Evolutionary conservation across 2,888 invertebrate species (phyloP).

Genomic region (Drosophila fungiperda): DNA sequence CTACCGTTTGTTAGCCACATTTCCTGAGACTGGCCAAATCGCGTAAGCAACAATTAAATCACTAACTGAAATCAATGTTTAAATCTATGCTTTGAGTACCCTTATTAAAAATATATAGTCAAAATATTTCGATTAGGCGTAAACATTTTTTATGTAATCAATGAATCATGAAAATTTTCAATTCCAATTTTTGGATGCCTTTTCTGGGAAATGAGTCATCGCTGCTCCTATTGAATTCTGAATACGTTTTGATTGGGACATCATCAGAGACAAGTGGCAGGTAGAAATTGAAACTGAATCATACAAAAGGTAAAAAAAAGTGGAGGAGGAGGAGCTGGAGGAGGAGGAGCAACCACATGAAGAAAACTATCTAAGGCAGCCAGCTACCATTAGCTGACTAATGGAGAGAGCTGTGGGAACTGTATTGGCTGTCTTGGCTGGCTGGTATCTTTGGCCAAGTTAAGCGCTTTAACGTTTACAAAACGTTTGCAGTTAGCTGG

Average conservation of each 20-base stretch:
- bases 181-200: slow-evolving; percentile 1
- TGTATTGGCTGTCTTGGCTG: slow-evolving; percentile 15
- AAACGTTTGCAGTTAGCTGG: slow-evolving; percentile 55
- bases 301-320: slow-evolving; percentile 49
- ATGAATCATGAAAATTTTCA: background rate
- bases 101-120: background rate
- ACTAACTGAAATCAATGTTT: slow-evolving; percentile 34
- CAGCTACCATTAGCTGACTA: slow-evolving; percentile 69
- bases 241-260: slow-evolving; percentile 49
- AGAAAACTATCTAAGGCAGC: slow-evolving; percentile 23
- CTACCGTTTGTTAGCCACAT: slow-evolving; percentile 67
- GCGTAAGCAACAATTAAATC: slow-evolving; percentile 78
- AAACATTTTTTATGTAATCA: slow-evolving; percentile 8
- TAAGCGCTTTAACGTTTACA: slow-evolving; percentile 64
- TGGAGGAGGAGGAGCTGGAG: no score
- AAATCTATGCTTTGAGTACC: background rate
- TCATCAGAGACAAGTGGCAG: slow-evolving; percentile 19
- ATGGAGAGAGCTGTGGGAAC: slow-evolving; percentile 47
- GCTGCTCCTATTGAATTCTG: slow-evolving; percentile 28
- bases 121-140: background rate
- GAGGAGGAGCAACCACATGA: slow-evolving; percentile 7
- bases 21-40: slow-evolving; percentile 59
- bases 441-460: slow-evolving; percentile 32
- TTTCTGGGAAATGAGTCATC: slow-evolving; percentile 47
- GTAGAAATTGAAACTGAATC: slow-evolving; percentile 45